Evolutionary conservation across 2,888 invertebrate genomes (phyloP).

Genomic region (Lochmaea crataegi): DNA sequence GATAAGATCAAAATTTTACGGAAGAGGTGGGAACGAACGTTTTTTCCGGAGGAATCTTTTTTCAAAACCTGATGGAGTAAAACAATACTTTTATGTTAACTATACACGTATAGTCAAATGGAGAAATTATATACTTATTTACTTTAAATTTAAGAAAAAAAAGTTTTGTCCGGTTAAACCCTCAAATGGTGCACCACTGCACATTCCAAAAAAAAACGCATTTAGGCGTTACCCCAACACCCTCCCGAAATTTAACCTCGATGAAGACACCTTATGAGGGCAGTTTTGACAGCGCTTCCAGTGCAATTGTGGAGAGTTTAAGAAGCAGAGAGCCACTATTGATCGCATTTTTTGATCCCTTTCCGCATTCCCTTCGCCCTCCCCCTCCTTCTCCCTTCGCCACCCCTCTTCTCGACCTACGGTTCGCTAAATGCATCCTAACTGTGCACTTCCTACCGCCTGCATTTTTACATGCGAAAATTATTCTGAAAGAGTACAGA

Average conservation of each 20-base stretch:
- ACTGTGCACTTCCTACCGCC: conserved; percentile 54
- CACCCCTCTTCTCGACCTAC: conserved; percentile 46
- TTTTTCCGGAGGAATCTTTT: too few relatives aligned
- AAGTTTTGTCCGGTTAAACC: background rate
- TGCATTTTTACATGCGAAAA: conserved; percentile 57
- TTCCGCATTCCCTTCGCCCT: conserved; percentile 58
- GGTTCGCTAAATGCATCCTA: conserved; percentile 58
- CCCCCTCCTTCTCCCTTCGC: conserved; percentile 47
- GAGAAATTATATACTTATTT: background rate
- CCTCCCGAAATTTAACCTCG: background rate
- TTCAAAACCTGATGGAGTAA: too few relatives aligned
- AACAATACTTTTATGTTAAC: too few relatives aligned
- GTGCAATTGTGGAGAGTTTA: conserved; percentile 66
- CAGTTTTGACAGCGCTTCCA: conserved; percentile 66
- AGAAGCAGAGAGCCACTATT: conserved; percentile 65
- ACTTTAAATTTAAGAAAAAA: background rate
- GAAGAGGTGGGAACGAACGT: too few relatives aligned
- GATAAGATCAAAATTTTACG: too few relatives aligned
- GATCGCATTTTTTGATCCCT: conserved; percentile 68
- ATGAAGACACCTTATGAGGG: conserved; percentile 49
- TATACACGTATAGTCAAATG: background rate
- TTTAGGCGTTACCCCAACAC: conserved; percentile 22
- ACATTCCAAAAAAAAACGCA: background rate
- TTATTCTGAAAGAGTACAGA: conserved; percentile 44
- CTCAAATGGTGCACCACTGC: background rate